Conservation (phyloP, 2,113 vertebrate species). For the Aptenodytes forsteri region DNA sequence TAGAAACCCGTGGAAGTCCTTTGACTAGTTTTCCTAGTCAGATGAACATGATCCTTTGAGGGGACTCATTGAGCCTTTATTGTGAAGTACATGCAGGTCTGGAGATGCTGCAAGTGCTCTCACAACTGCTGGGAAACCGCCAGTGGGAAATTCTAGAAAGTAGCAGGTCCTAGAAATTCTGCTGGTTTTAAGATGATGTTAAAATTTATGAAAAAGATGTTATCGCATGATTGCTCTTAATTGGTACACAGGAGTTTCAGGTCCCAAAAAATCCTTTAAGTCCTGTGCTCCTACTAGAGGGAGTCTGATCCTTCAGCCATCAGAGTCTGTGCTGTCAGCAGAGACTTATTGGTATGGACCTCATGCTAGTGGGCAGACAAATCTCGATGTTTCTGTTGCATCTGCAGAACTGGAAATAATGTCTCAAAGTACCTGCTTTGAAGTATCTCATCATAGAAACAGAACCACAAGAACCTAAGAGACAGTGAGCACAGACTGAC, state of each 20-base stretch:
- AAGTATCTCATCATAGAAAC: background rate
- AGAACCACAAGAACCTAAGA: background rate
- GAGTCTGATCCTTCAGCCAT: background rate
- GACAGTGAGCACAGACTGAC: background rate
- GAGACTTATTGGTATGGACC: background rate
- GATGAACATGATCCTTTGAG: background rate
- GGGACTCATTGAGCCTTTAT: background rate
- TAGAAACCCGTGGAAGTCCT: background rate
- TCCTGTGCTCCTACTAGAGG: background rate
- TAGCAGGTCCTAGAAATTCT: background rate
- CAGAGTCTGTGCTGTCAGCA: background rate
- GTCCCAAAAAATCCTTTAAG: background rate
- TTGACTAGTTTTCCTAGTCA: background rate
- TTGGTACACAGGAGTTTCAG: background rate
- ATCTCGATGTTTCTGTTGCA: background rate
- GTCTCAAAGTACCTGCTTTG: background rate
- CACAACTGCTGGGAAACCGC: background rate
- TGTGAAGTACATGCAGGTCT: fast-evolving
- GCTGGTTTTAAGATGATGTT: background rate
- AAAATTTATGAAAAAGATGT: background rate
- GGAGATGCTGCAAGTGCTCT: background rate
- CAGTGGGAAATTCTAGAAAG: background rate
- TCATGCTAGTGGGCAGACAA: background rate
- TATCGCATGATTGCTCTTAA: background rate
- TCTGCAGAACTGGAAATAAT: background rate